Conservation (phyloP, 1,140 invertebrate genomes). For the Epicauta chinensis region DNA sequence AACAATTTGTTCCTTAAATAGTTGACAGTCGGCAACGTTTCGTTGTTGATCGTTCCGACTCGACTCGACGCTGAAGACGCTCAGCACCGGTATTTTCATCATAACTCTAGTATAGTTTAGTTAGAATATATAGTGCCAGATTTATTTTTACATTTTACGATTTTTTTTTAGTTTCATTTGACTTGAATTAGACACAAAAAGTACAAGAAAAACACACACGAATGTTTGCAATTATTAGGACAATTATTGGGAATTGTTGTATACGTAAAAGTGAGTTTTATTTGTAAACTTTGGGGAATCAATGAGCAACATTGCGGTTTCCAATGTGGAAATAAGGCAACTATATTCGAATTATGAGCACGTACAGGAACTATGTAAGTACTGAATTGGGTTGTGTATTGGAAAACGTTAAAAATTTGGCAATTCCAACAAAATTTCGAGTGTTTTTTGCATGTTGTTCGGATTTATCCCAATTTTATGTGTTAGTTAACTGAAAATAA, state of each 20-base stretch:
- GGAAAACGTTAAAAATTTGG: background rate
- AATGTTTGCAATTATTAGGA: no score
- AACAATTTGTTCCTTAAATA: constrained; percentile 25
- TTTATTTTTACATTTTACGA: background rate
- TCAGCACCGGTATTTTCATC: constrained; percentile 12
- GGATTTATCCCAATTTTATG: background rate
- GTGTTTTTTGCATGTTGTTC: background rate
- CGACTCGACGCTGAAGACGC: constrained; percentile 21
- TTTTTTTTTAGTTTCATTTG: background rate
- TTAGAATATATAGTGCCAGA: constrained; percentile 11
- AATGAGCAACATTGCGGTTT: background rate
- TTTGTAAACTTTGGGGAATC: background rate
- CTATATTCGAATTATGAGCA: constrained; percentile 25
- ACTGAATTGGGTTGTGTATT: background rate
- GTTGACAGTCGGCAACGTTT: background rate
- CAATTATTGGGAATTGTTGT: no score
- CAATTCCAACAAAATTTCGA: background rate
- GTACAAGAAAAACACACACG: no score
- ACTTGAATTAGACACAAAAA: background rate
- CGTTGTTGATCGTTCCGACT: background rate
- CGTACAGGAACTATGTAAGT: constrained; percentile 34
- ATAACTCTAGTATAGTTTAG: constrained; percentile 11
- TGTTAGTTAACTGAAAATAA: background rate
- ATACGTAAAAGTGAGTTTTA: background rate
- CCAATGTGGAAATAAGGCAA: background rate